Base-by-base conservation (phyloP, 2,113 vertebrate genomes). In the Sprattus sprattus region DNA sequence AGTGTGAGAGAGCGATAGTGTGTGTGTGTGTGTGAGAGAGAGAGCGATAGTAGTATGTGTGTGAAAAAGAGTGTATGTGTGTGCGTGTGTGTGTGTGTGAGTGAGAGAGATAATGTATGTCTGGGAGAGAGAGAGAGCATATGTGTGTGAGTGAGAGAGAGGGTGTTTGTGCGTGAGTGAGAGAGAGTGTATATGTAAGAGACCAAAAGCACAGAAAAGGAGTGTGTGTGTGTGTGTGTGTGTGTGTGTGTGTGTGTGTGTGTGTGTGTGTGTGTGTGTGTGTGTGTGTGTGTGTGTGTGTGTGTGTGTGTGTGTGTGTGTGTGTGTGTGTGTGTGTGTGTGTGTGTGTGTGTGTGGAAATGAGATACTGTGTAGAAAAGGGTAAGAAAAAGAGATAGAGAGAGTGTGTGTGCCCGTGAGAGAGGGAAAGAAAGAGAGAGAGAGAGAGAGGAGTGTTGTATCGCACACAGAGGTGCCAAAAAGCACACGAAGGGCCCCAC, bases 261-360 rank as follows among this genome's bases (percentile, higher is more conserved):
- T 49, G 47, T 49, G 47, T 47, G 46, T 47, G 46, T 47, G 46
- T 47, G 46, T n/a, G 18, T 64, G 57, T 64, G 22, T 64, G 60
- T 25, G 60, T 22, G 20, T 64, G 60, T n/a, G 20, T 64, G 60
- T 64, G 3, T 0, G 4, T 8, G 22, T 8, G 3, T 64, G 20
- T 64, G 60, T 64, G 60, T 64, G 60, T 64, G 60, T 64, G 22
- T 64, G 60, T n/a, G 22, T 64, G 60, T 64, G 60, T 64, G 60
- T 25, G 60, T 64, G 20, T 64, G 20, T 64, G 60, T 0, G 20
- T 64, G 60, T 64, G 22, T 64, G 20, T 64, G 60, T 57, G 16
- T 57, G 54, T 57, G 54, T 49, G 47, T 49, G 47, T 47, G 46
- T 47, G 46, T 47, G 46, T 47, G 46, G 1, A 1, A 49, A 49